Conservation (phyloP, 2,888 invertebrate species). For the Neoascia interrupta region DNA sequence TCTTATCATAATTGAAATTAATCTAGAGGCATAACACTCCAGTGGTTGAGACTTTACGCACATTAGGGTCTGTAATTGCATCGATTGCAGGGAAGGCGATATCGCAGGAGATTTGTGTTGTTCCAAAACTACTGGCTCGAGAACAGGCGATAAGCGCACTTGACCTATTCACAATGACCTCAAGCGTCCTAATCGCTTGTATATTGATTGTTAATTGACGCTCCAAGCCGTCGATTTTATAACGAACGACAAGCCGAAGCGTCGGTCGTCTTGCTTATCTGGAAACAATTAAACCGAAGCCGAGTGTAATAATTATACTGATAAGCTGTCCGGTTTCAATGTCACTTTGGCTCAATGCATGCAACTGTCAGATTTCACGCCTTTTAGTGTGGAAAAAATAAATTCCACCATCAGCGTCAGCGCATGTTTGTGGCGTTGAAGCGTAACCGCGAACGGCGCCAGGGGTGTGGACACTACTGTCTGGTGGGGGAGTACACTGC, state of each 20-base stretch:
- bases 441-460: conserved; percentile 58
- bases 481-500: conserved; percentile 51
- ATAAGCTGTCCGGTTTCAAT: conserved; percentile 41
- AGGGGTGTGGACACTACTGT: conserved; percentile 62
- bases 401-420: background rate
- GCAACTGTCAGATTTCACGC: conserved; percentile 66
- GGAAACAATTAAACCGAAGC: conserved; percentile 42
- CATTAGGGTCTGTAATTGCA: conserved; percentile 55
- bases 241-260: background rate
- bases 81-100: conserved; percentile 49
- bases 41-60: conserved; percentile 51
- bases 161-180: conserved; percentile 54
- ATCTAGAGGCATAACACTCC: conserved; percentile 56
- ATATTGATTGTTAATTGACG: conserved; percentile 71
- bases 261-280: conserved; percentile 39
- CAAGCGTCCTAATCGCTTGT: conserved; percentile 67
- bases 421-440: conserved; percentile 17
- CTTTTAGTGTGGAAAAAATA: conserved; percentile 13
- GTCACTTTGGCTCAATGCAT: conserved; percentile 21
- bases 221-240: conserved; percentile 11
- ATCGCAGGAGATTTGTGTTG: conserved; percentile 41
- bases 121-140: conserved; percentile 30
- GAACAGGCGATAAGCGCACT: conserved; percentile 58
- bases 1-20: conserved; percentile 67
- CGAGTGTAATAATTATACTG: conserved; percentile 27